phyloP scores from a whole-genome alignment of 2,797 vertebrate genomes.

The Chelidonichthys spinosus region DNA sequence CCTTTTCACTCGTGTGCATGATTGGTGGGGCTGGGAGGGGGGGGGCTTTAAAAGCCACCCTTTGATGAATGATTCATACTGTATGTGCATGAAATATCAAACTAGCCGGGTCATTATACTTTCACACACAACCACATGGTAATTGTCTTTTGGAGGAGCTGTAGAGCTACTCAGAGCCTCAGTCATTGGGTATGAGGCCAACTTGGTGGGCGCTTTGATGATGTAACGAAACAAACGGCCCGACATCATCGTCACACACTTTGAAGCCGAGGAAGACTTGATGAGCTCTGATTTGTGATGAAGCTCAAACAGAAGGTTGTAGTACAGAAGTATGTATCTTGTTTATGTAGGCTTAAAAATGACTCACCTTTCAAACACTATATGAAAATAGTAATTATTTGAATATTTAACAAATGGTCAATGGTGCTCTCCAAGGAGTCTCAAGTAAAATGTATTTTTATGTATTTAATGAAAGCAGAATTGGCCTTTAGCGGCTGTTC shows the following conservation, averaged over 20 bases:
- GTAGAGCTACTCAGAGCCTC: conserved; percentile 37
- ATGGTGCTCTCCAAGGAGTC: not conserved
- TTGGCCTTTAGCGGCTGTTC: not conserved
- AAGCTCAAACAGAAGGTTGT: not conserved
- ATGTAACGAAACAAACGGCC: conserved; percentile 60
- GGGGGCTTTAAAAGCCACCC: conserved; percentile 51
- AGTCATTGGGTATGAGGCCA: conserved; percentile 20
- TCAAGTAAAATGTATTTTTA: not conserved
- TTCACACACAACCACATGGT: conserved; percentile 17
- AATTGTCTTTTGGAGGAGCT: conserved; percentile 30
- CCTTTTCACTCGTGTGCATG: conserved; percentile 32
- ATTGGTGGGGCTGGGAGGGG: not conserved
- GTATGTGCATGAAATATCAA: conserved; percentile 47
- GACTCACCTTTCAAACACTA: not conserved
- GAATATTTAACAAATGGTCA: not conserved
- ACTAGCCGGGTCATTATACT: conserved; percentile 46
- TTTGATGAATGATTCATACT: conserved; percentile 69
- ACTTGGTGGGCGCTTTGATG: conserved; percentile 57
- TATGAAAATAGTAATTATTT: not conserved
- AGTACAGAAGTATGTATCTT: not conserved
- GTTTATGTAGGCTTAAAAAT: not conserved
- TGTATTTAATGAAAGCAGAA: not conserved
- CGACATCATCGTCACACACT: conserved; percentile 39
- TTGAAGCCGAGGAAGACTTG: conserved; percentile 25
- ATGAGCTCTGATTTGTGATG: not conserved